Conservation (phyloP, 1,140 invertebrate species). For the Aphelinus certus region DNA sequence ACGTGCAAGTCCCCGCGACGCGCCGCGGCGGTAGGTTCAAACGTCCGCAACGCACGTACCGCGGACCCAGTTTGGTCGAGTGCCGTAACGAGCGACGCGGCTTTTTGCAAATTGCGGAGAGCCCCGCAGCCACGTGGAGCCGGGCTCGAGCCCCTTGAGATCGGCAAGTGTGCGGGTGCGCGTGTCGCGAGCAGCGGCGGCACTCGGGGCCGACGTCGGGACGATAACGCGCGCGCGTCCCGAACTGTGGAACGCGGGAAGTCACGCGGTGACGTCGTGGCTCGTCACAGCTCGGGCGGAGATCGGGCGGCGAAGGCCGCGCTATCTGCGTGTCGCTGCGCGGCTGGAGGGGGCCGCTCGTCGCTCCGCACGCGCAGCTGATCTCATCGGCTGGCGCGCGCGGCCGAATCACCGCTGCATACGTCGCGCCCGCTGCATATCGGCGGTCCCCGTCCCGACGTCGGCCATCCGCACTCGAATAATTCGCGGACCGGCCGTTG, state of each 20-base stretch:
- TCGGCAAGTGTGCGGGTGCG: conserved; percentile 40
- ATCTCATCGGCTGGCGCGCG: conserved; percentile 35
- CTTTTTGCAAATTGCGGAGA: no score
- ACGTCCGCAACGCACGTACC: no score
- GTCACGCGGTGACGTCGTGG: conserved; percentile 47
- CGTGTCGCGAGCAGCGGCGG: conserved; percentile 25
- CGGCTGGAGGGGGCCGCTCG: conserved; percentile 53
- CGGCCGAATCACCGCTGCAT: neutral
- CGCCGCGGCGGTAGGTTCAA: no score
- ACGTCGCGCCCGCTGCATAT: no score
- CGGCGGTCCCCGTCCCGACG: no score
- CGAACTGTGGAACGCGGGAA: no score
- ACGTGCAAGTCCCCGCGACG: no score
- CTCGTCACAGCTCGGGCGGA: conserved; percentile 40
- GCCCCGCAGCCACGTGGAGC: no score
- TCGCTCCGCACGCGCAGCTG: neutral
- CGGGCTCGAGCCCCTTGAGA: neutral
- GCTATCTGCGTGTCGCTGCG: conserved; percentile 51
- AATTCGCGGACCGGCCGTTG: no score
- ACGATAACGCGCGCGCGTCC: neutral
- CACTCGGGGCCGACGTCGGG: neutral
- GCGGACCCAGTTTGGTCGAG: no score
- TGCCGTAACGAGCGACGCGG: no score
- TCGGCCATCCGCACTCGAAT: no score
- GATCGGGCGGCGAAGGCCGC: conserved; percentile 44